A percentile compares a stretch with the other conserved stretches of the same genome.
Conservation (phyloP, 2,888 invertebrate genomes). For the Platynereis dumerilii region DNA sequence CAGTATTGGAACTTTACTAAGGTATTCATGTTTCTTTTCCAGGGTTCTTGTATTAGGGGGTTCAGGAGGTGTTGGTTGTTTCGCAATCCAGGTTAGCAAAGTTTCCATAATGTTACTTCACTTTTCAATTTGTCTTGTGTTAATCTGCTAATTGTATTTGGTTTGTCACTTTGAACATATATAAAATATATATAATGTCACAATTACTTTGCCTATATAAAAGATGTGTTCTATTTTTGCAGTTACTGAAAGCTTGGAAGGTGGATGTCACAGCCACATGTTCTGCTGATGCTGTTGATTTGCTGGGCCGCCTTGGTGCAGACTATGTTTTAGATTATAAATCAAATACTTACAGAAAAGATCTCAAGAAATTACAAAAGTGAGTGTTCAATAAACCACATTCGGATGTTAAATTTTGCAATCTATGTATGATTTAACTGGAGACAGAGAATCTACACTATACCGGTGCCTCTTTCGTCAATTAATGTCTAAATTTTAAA, state of each 20-base stretch:
- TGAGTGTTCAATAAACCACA: no score
- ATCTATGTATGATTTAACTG: no score
- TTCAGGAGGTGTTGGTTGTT: slow-evolving; percentile 89
- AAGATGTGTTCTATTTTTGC: background rate
- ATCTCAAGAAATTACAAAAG: slow-evolving; percentile 73
- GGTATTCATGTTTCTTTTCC: no score
- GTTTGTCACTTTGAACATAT: background rate
- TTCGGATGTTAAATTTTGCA: no score
- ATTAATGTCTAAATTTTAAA: no score
- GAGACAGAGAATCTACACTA: no score
- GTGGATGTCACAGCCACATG: slow-evolving; percentile 78
- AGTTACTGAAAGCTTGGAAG: slow-evolving; percentile 75
- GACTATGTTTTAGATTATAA: slow-evolving; percentile 80
- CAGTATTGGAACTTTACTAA: no score
- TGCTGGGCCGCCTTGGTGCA: slow-evolving; percentile 74
- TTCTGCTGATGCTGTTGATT: slow-evolving; percentile 72
- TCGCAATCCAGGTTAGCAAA: slow-evolving; percentile 80
- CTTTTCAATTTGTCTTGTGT: no score
- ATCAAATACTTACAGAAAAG: slow-evolving; percentile 69
- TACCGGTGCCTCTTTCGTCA: no score
- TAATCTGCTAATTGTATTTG: no score
- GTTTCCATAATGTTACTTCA: no score
- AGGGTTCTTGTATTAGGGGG: slow-evolving; percentile 83
- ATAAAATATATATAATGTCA: background rate
- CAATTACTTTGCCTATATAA: background rate